phyloP scores from a whole-genome alignment of 2,797 vertebrate genomes.

The Pipistrellus kuhlii region DNA sequence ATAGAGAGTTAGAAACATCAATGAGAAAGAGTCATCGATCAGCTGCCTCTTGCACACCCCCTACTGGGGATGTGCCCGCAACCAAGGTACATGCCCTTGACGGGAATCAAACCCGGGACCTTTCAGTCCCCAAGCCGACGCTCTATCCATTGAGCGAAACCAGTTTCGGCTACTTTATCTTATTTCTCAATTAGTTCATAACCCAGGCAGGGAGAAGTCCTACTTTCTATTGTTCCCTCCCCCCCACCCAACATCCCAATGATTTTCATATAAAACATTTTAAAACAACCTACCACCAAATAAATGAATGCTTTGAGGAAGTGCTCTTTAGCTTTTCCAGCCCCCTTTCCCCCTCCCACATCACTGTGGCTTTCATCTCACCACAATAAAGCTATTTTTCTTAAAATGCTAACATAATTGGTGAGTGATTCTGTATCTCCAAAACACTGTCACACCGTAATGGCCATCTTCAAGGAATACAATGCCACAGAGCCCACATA shows the following conservation, averaged over 20 bases:
- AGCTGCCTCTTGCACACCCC: too few species aligned
- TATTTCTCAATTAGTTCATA: not conserved
- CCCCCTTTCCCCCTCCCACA: not conserved
- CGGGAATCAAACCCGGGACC: too few species aligned
- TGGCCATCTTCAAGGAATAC: not conserved
- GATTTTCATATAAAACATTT: constrained; percentile 45
- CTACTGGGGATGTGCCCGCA: too few species aligned
- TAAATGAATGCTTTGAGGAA: not conserved
- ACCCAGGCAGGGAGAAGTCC: not conserved
- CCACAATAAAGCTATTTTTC: not conserved
- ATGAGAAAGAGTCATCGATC: too few species aligned
- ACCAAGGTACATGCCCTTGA: too few species aligned
- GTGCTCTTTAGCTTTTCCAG: not conserved
- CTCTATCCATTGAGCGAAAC: too few species aligned
- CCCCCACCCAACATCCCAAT: not conserved
- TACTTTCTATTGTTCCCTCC: not conserved
- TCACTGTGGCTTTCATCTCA: not conserved
- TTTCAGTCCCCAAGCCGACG: too few species aligned
- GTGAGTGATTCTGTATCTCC: not conserved
- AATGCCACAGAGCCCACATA: not conserved
- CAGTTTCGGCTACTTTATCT: not conserved
- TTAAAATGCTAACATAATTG: constrained; percentile 18
- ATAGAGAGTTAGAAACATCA: too few species aligned
- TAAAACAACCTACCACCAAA: constrained; percentile 8
- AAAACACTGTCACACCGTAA: not conserved